Evolutionary conservation across 1,140 invertebrate genomes (phyloP), one percentile per base, ranked within the genome.

Genomic region (Grapholita molesta): DNA sequence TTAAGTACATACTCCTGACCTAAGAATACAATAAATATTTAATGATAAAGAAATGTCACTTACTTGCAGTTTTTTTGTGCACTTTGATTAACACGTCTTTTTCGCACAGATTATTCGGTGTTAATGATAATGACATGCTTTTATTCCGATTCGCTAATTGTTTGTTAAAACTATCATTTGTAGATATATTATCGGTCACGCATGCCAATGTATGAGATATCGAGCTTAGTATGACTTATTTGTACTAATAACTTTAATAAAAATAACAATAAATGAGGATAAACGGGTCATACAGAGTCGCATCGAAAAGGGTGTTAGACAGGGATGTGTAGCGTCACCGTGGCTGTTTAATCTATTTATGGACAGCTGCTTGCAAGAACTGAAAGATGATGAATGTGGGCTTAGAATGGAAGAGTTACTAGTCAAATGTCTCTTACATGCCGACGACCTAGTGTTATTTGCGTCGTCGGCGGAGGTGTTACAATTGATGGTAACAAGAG

Each of bases 81-180:
- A 48, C 42, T 11, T 11, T 21, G 48, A 76, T 76, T 73, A 66
- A 65, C 65, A 72, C 73, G 73, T 72, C 73, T 70, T 68, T 75
- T 74, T 71, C 66, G 48, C 55, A 72, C 65, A 72, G 68, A 72
- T 70, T 72, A 72, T 67, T n/a, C 66, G 24, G 12, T 57, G 48
- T 52, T 68, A 75, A 70, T 75, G 70, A 68, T n/a, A n/a, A n/a
- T n/a, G n/a, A n/a, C n/a, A n/a, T n/a, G n/a, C 6, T 21, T 48
- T 21, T 21, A 48, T 57, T 67, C 35, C 23, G 11, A 28, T n/a
- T 21, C 23, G 15, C 23, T 38, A 5, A n/a, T 1, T 15, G 12
- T n/a, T n/a, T 21, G 21, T 48, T 48, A 48, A 48, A 48, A 28
- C 11, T 2, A 53, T 30, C 6, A 35, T 66, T 30, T 7, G n/a